These are phyloP conservation scores for Glaucomys volans DNA, from an alignment of 2,113 vertebrate species.

Conservation along the genomic window DNA sequence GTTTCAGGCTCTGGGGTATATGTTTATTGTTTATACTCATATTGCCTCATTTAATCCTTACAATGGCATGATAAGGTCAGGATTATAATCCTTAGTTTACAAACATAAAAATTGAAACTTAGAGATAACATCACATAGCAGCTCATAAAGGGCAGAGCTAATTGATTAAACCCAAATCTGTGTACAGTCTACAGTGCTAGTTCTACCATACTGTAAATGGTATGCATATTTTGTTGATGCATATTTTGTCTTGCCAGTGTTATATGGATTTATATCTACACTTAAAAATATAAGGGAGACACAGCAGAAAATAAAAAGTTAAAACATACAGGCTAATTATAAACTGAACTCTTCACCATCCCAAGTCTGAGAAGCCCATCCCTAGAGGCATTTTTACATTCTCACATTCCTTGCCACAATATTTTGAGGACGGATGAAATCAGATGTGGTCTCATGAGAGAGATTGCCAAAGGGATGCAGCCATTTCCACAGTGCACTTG, in stretches of 20 bases:
- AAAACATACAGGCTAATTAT: constrained; percentile 7
- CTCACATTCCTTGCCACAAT: not conserved
- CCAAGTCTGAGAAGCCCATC: not conserved
- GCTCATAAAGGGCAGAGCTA: not conserved
- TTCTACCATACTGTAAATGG: not conserved
- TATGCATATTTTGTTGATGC: not conserved
- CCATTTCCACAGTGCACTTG: constrained; percentile 1
- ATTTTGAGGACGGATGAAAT: constrained; percentile 37
- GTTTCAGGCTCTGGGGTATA: not conserved
- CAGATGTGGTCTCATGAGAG: not conserved
- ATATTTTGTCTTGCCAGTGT: not conserved
- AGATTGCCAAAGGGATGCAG: not conserved
- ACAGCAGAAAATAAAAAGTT: constrained; percentile 23
- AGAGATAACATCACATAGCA: not conserved
- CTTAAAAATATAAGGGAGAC: not conserved
- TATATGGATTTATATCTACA: not conserved
- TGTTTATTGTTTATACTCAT: not conserved
- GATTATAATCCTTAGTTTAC: constrained; percentile 7
- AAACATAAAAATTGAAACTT: not conserved
- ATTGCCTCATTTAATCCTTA: not conserved
- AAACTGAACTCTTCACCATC: not conserved
- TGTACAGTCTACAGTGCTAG: not conserved
- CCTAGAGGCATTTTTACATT: not conserved
- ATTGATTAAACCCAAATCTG: not conserved
- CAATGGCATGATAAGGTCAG: not conserved